phyloP scores from a whole-genome alignment of 2,888 invertebrate genomes.

The Pyrgus malvae region DNA sequence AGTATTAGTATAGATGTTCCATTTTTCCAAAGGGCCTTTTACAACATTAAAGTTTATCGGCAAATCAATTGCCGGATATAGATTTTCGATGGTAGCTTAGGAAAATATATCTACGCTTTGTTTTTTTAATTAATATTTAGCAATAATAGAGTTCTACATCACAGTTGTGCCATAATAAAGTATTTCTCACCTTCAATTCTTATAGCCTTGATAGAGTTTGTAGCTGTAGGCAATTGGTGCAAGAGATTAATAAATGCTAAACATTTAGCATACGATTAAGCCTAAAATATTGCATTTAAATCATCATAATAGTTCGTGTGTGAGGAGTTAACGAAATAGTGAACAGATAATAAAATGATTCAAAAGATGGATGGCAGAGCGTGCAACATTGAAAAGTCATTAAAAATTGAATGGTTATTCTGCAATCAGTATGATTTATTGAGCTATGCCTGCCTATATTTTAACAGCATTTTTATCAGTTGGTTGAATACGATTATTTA shows the following conservation, averaged over 20 bases:
- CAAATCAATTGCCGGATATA: too few relatives aligned
- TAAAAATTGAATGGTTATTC: constrained; percentile 16
- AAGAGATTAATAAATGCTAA: not conserved
- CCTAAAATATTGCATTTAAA: constrained; percentile 8
- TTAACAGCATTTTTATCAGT: constrained; percentile 6
- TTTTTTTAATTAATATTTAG: too few relatives aligned
- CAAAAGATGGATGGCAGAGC: constrained; percentile 10
- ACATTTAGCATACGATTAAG: constrained; percentile 4
- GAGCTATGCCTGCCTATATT: not conserved
- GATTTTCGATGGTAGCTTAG: too few relatives aligned
- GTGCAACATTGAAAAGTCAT: constrained; percentile 23
- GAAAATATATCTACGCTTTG: too few relatives aligned
- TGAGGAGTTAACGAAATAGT: constrained; percentile 17
- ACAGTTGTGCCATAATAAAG: too few relatives aligned
- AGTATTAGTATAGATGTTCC: too few relatives aligned
- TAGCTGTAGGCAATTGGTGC: not conserved
- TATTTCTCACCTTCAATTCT: too few relatives aligned
- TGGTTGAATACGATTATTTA: constrained; percentile 2
- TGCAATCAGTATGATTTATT: constrained; percentile 7
- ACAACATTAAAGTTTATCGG: too few relatives aligned
- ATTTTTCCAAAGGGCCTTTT: too few relatives aligned
- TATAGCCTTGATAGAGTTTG: too few relatives aligned
- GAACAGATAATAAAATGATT: constrained; percentile 14
- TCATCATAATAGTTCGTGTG: constrained; percentile 10
- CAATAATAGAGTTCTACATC: too few relatives aligned